Evolutionary conservation across 1,140 invertebrate species (phyloP), one percentile per base, ranked within the genome.

Genomic region (Nasonia longicornis): DNA sequence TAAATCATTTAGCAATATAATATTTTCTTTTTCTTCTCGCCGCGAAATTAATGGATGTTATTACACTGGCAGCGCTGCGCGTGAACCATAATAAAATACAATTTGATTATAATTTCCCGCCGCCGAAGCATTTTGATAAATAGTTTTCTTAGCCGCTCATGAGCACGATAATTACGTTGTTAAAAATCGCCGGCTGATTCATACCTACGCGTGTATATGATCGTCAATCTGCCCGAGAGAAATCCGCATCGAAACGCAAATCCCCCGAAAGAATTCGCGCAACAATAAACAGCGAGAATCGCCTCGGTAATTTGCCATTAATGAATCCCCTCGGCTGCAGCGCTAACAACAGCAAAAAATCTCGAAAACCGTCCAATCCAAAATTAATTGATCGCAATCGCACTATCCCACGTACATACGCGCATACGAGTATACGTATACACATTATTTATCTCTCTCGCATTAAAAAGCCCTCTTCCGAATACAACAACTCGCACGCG

Each of bases 321-420:
- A 77, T 48, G 42, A 66, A 71, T n/a, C 35, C 20, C 35, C 69
- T n/a, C 3, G 7, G 29, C 10, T n/a, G 2, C 26, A 14, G 31
- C 3, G 35, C 69, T 1, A 2, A 26, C 26, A n/a, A 2, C 14
- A 71, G 20, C 6, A 77, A 48, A 77, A 48, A 16, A 26, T 11
- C 3, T 20, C 14, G n/a, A 16, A 26, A 63, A 58, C 6, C 70
- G 48, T 31, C 63, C 69, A 73, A 73, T 79, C 69, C 48, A 31
- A 81, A 81, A 81, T 81, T 77, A 81, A 81, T 81, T 66, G 75
- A 81, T 77, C 16, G 80, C 69, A 66, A 77, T 73, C 58, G 3
- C 31, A 48, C 11, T 42, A 6, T 22, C 20, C 16, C 29, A 38
- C 26, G 66, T 29, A n/a, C n/a, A 42, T 26, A 26, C 11, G 2